Evolutionary conservation across 2,797 vertebrate genomes (phyloP).

Genomic region (Pantherophis alleghaniensis): DNA sequence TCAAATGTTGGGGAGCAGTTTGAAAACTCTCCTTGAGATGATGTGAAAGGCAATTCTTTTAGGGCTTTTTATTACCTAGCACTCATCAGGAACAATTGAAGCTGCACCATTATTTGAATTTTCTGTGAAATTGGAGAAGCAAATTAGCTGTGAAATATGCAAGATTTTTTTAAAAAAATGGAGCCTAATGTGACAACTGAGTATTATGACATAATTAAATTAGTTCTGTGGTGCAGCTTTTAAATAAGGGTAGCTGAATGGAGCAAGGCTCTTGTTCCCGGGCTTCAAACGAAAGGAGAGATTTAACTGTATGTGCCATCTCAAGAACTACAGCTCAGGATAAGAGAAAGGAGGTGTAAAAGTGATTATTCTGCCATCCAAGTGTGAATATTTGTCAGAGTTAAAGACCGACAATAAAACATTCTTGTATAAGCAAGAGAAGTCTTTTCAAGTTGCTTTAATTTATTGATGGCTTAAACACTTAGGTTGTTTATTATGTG

Average conservation of each 20-base stretch:
- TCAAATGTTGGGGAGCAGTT: conserved; percentile 17
- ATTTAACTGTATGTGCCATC: background rate
- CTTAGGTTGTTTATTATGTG: background rate
- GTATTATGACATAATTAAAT: conserved; percentile 38
- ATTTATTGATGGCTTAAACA: background rate
- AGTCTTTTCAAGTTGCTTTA: background rate
- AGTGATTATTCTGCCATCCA: conserved; percentile 3
- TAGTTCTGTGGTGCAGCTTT: conserved; percentile 39
- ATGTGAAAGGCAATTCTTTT: conserved; percentile 24
- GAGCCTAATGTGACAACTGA: conserved; percentile 22
- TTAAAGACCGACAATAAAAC: background rate
- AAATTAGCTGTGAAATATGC: conserved; percentile 39
- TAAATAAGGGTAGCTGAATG: conserved; percentile 32
- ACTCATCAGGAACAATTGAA: conserved; percentile 19
- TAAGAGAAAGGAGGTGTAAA: background rate
- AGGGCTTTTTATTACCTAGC: conserved; percentile 34
- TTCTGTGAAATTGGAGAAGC: conserved; percentile 31
- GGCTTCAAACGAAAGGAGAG: conserved; percentile 6
- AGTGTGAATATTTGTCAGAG: conserved; percentile 10
- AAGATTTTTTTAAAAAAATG: conserved; percentile 24
- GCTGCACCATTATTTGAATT: conserved; percentile 29
- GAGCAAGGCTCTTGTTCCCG: conserved; percentile 28
- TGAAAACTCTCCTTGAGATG: conserved; percentile 23
- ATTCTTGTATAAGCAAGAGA: background rate
- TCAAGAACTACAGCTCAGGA: background rate